Base-by-base conservation (phyloP, 2,113 vertebrate species). In the Sinocyclocheilus grahami region DNA sequence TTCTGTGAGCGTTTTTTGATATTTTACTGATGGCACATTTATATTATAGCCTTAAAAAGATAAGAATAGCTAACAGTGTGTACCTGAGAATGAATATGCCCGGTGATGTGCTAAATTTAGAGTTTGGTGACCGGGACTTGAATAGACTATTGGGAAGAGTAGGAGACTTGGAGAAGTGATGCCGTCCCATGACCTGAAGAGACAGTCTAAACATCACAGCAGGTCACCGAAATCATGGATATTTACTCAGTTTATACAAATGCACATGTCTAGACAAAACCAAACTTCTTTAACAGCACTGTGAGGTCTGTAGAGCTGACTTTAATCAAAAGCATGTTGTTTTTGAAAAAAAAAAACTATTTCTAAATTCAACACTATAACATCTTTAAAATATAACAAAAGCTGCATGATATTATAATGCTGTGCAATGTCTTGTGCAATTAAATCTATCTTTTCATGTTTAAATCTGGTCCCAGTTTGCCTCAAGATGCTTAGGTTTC, bases 101-200 rank as follows among this genome's bases (percentile, higher is more conserved):
- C 48, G 18, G 63, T 63, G 80, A 88, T 16, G 55, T 82, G 85
- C 84, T 88, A 86, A 78, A 88, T 86, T 82, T 86, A 88, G 74
- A 78, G 74, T 48, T 60, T 46, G 69, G 48, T 24, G 83, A 76
- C 82, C 18, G 39, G 78, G 69, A 74, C 82, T 37, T 37, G 30
- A 83, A 20, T 69, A 42, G 78, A 46, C 79, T 65, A 48, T 65
- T 65, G 60, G 39, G 60, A 48, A 65, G 79, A 82, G 14, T 48
- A 39, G 24, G 71, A 51, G 22, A 39, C 55, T 7, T 20, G 62
- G 69, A 39, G 58, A 60, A 37, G 24, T 39, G 46, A 51, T 69
- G 67, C 30, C 13, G 14, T 20, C 22, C 46, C 46, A 37, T 30
- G 72, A 82, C 78, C 71, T 46, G 48, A 65, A 69, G 4, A 12